Conservation (phyloP, 2,888 invertebrate species). For the Altica lythri region DNA sequence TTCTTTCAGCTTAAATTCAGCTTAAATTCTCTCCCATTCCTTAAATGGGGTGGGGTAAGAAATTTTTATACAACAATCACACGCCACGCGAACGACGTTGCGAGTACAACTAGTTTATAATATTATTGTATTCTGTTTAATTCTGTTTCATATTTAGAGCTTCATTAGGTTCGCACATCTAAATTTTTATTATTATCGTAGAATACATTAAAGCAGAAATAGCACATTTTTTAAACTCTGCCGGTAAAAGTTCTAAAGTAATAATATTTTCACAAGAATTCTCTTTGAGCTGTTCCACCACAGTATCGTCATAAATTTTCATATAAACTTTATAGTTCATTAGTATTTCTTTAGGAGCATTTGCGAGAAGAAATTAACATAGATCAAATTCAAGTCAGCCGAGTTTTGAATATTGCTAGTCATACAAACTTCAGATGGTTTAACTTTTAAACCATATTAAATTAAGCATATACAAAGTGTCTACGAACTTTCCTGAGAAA, state of each 20-base stretch:
- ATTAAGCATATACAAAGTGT: too few relatives aligned
- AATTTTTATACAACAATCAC: too few relatives aligned
- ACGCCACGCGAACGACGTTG: too few relatives aligned
- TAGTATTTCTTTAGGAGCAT: constrained; percentile 33
- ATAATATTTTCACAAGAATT: constrained; percentile 40
- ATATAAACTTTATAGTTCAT: constrained; percentile 36
- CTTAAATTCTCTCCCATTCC: too few relatives aligned
- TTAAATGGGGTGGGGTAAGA: too few relatives aligned
- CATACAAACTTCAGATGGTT: constrained; percentile 26
- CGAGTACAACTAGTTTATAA: too few relatives aligned
- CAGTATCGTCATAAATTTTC: constrained; percentile 37
- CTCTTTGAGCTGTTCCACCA: constrained; percentile 31
- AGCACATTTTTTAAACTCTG: too few relatives aligned
- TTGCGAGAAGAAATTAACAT: constrained; percentile 39
- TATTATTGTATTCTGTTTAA: too few relatives aligned
- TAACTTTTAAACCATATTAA: background rate
- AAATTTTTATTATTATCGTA: constrained; percentile 14
- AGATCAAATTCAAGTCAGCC: constrained; percentile 39
- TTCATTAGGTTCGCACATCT: constrained; percentile 18
- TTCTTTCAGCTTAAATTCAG: too few relatives aligned
- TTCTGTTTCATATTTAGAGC: constrained; percentile 35
- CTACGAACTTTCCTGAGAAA: too few relatives aligned
- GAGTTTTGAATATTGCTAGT: constrained; percentile 40
- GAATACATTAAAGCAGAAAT: too few relatives aligned
- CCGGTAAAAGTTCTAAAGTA: too few relatives aligned